These are phyloP conservation scores for Nesoenas mayeri DNA, from an alignment of 2,113 vertebrate species.

Conservation along the genomic window DNA sequence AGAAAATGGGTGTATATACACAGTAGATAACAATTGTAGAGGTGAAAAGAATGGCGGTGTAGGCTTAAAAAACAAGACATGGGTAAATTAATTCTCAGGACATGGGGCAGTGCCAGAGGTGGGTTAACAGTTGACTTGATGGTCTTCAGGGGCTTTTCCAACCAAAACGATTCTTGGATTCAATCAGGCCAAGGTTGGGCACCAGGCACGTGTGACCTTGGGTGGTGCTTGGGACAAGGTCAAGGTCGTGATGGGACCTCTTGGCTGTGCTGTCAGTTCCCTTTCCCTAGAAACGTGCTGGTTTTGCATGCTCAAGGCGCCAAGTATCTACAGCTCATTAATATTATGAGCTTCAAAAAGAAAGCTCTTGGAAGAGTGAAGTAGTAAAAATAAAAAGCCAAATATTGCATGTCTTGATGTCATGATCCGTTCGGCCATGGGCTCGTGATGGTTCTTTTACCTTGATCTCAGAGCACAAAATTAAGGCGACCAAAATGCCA, in stretches of 20 bases:
- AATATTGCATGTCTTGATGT: not conserved
- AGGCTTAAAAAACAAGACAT: not conserved
- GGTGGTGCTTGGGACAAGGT: not conserved
- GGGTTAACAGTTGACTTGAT: no score
- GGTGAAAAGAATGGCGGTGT: not conserved
- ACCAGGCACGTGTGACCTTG: accelerated
- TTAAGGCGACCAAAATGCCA: no score
- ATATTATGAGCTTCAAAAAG: not conserved
- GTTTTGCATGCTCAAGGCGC: not conserved
- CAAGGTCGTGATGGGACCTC: no score
- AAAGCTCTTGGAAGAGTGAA: not conserved
- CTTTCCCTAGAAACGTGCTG: accelerated
- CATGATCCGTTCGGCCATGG: no score
- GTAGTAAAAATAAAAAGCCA: not conserved
- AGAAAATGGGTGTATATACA: not conserved
- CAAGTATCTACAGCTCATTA: not conserved
- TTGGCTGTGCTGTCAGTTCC: not conserved
- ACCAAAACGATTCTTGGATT: no score
- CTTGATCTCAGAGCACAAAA: no score
- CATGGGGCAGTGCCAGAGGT: no score
- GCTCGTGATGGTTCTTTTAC: no score
- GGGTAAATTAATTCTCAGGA: not conserved
- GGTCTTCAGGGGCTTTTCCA: no score
- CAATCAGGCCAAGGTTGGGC: not conserved
- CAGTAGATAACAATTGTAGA: not conserved